These are phyloP conservation scores for Myrmecobius fasciatus DNA, from an alignment of 2,113 vertebrate genomes.

Conservation along the genomic window DNA sequence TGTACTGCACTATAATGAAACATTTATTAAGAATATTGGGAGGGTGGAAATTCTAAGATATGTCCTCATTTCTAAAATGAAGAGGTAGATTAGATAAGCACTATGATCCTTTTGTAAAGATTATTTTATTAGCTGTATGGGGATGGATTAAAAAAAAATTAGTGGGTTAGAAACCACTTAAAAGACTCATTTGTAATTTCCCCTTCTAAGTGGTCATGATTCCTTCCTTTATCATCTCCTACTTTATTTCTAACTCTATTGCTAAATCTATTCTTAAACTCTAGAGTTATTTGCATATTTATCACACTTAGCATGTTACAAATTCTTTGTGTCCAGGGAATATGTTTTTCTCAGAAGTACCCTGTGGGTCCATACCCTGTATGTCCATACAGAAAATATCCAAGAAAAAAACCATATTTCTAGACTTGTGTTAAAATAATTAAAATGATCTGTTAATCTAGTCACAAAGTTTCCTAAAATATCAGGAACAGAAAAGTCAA, in stretches of 20 bases:
- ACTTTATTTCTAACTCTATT: neutral
- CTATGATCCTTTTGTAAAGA: neutral
- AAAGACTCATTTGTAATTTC: neutral
- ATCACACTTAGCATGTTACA: neutral
- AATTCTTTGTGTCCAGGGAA: neutral
- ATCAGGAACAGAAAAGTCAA: neutral
- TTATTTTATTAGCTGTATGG: neutral
- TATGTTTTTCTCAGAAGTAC: neutral
- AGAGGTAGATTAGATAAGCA: neutral
- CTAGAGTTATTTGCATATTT: neutral
- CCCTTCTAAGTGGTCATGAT: neutral
- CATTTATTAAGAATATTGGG: neutral
- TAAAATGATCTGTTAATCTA: neutral
- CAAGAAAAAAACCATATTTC: neutral
- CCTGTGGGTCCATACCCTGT: no score
- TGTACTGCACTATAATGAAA: neutral
- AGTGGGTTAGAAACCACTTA: neutral
- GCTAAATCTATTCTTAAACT: neutral
- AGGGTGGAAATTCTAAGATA: neutral
- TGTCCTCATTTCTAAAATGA: neutral
- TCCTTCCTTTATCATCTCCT: no score
- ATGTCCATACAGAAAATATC: neutral
- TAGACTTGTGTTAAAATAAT: neutral
- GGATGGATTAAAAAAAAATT: neutral
- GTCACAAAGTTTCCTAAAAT: neutral